Conservation (phyloP, 2,888 invertebrate species). For the Lasioglossum lativentre region DNA sequence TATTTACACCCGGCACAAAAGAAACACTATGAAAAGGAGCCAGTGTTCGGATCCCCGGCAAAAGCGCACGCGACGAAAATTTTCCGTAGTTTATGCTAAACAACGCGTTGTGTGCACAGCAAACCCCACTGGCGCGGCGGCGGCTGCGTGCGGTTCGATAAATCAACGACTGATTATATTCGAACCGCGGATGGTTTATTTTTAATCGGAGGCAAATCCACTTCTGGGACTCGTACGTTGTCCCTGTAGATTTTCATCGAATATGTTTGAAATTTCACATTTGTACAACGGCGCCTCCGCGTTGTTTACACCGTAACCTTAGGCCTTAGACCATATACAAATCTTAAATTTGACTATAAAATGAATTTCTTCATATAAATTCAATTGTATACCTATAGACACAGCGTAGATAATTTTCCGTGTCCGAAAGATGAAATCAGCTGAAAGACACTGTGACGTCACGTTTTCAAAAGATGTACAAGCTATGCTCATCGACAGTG, state of each 20-base stretch:
- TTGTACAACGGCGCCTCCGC: neutral
- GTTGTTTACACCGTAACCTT: no score
- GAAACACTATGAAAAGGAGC: neutral
- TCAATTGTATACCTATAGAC: no score
- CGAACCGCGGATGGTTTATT: slow-evolving; percentile 30
- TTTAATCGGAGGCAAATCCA: slow-evolving; percentile 9
- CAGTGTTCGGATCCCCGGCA: neutral
- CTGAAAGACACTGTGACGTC: no score
- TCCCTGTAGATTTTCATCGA: neutral
- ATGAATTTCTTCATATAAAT: no score
- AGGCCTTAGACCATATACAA: no score
- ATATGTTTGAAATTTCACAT: neutral
- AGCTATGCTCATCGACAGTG: no score
- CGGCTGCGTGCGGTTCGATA: slow-evolving; percentile 23
- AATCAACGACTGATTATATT: slow-evolving; percentile 10
- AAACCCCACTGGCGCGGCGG: neutral
- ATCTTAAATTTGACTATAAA: no score
- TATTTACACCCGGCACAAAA: neutral
- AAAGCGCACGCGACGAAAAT: neutral
- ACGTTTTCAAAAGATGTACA: no score
- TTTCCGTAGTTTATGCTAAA: slow-evolving; percentile 3
- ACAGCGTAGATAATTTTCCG: no score
- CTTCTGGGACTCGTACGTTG: slow-evolving; percentile 4
- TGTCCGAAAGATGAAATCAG: no score
- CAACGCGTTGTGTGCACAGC: neutral